A percentile compares a stretch with the other conserved stretches of the same genome.
Conservation (phyloP, 2,113 vertebrate species). For the Drymodes brunneopygia region DNA sequence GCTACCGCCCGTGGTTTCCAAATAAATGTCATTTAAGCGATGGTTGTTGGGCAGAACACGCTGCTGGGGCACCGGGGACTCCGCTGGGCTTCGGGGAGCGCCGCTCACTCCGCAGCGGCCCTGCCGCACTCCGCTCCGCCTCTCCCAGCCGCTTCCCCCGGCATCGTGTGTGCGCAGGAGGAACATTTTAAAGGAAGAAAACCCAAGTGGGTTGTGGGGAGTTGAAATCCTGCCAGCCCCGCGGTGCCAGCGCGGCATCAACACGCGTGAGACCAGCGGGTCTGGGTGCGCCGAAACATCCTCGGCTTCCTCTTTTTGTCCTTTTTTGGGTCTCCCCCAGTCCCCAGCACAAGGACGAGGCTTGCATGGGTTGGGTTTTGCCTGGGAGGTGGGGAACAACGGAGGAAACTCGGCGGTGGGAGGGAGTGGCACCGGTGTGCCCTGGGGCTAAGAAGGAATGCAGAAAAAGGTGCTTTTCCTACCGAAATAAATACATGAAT, state of each 20-base stretch:
- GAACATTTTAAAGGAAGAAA: accelerated
- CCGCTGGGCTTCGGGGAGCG: not conserved
- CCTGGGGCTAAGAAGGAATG: accelerated
- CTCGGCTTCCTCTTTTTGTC: not conserved
- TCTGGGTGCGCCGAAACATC: not conserved
- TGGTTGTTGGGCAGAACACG: accelerated
- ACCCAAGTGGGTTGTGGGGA: accelerated
- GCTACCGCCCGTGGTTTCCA: accelerated
- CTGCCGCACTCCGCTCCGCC: not conserved
- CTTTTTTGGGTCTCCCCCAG: accelerated
- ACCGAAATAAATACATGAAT: not conserved
- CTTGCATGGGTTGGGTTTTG: accelerated
- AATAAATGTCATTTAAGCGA: accelerated
- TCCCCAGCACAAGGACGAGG: not conserved
- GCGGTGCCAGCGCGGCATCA: accelerated
- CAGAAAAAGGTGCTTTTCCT: slow-evolving; percentile 2
- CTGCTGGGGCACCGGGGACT: accelerated
- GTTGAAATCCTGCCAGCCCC: not conserved
- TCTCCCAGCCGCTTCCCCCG: not conserved
- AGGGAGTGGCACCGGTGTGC: not conserved
- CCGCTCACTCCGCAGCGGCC: accelerated
- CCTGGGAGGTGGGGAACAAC: not conserved
- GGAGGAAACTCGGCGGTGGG: accelerated
- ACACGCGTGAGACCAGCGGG: accelerated
- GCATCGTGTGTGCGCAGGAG: accelerated